Evolutionary conservation across 2,888 invertebrate species (phyloP), one percentile per base, ranked within the genome.

Genomic region (Machimus rusticus): DNA sequence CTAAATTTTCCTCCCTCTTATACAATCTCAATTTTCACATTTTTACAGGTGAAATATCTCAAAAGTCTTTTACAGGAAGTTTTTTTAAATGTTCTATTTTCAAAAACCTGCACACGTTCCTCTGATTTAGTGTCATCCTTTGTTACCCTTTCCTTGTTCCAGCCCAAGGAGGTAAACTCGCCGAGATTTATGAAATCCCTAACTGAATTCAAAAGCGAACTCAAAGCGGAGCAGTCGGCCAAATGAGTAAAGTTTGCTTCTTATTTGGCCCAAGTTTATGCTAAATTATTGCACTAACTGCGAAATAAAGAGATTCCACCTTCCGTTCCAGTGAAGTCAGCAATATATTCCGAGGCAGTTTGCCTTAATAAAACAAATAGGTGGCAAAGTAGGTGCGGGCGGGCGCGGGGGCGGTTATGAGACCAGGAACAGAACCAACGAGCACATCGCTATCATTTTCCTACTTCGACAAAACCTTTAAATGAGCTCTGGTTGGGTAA

Each of bases 391-490:
- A 23, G 37, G n/a, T 23, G 78, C 23, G 51, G n/a, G 79, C 2
- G 51, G 55, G 5, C 16, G 81, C 16, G n/a, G 12, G 81, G 28
- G 51, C n/a, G 28, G 34, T 51, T 81, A 81, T 81, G 16, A 51
- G n/a, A 81, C 81, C 81, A 81, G 51, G 19, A 81, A 46, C 46
- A 81, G 51, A 81, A 28, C 81, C 81, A 81, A 51, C 81, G 28
- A 81, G 81, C 51, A 81, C 81, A 51, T 81, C 51, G 51, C 81
- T 81, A 81, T 81, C 76, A 81, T 51, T 81, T 81, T 81, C 81
- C 51, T 46, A 31, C 55, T 81, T 81, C 81, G 81, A 81, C 81
- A 81, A 55, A 55, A 81, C 81, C 81, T 31, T 81, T 81, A 51
- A 81, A 55, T 81, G 81, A 51, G 81, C 34, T 81, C 23, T 46